Base-by-base conservation (phyloP, 1,140 invertebrate genomes). In the Magallana gigas region DNA sequence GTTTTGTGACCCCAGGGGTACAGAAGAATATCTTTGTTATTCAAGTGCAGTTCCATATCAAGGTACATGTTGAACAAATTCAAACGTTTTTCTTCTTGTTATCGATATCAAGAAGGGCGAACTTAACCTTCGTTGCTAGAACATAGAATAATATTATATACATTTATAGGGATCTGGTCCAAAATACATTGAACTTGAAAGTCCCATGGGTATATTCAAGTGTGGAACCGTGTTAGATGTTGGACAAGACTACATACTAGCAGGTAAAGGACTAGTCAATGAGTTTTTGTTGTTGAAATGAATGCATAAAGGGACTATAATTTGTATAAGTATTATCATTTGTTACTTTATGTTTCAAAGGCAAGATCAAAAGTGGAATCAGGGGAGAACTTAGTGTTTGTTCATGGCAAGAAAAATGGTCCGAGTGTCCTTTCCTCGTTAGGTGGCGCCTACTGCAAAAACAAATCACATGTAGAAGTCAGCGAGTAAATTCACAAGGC, bases 171-270 rank as follows among this genome's bases (percentile, higher is more conserved):
- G 68, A 8, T 76, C 68, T 76, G 68, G 68, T 9, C 68, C 68
- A 29, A 76, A 76, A 29, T 76, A 76, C 23, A 76, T 76, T 76
- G 68, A 76, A 36, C 68, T 76, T 29, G 68, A 76, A 29, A 76
- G 68, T 76, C 68, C 68, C 12, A 76, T 23, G 68, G 11, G 68
- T 76, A 9, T 11, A 76, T 8, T 23, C 12, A 8, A 76, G 23
- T 76, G 68, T 36, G 68, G 68, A 12, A 29, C 23, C 1, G 23
- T 76, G 36, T 11, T 76, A 29, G 23, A 36, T 29, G 68, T 76
- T 29, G 68, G 68, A 29, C 6, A 76, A 23, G 23, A 76, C 36
- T 76, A 76, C 23, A 76, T 76, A 11, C 18, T 76, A 29, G 68
- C 68, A 76, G 68, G 68, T 76, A 48, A 2, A 48, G 2, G 36